Evolutionary conservation across 2,113 vertebrate genomes (phyloP).

Genomic region (Varanus komodoensis): DNA sequence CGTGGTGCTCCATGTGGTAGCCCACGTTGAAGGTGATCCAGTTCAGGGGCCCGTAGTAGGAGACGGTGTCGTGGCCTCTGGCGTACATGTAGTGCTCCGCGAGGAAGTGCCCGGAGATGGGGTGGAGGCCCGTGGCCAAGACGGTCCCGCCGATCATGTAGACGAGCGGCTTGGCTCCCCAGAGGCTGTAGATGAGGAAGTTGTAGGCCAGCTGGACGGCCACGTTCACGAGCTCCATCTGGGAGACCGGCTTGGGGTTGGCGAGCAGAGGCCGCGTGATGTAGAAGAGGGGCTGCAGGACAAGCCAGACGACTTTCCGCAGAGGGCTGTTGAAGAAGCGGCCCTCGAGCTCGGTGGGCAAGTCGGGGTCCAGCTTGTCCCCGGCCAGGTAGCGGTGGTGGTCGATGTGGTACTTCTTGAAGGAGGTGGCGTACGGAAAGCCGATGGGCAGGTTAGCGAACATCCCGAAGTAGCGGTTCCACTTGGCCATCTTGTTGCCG

Average conservation of each 20-base stretch:
- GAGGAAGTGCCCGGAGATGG: constrained; percentile 45
- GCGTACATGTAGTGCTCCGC: constrained; percentile 51
- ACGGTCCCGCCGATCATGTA: constrained; percentile 36
- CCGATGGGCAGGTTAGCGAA: constrained; percentile 59
- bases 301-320: constrained; percentile 40
- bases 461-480: constrained; percentile 51
- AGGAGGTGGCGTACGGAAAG: constrained; percentile 38
- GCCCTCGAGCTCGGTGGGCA: constrained; percentile 38
- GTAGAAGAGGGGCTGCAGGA: constrained; percentile 41
- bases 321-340: constrained; percentile 32
- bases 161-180: constrained; percentile 33
- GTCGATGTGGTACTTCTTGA: constrained; percentile 59
- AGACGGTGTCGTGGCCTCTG: constrained; percentile 44
- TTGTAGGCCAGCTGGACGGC: constrained; percentile 28
- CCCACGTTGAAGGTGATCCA: constrained; percentile 60
- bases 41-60: constrained; percentile 54
- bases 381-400: constrained; percentile 55
- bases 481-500: constrained; percentile 35
- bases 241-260: constrained; percentile 44
- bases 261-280: constrained; percentile 26
- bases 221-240: constrained; percentile 31
- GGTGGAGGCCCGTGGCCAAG: constrained; percentile 42
- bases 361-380: constrained; percentile 31
- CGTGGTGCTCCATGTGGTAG: constrained; percentile 60
- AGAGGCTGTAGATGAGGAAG: constrained; percentile 20